Conservation (phyloP, 2,888 invertebrate species). For the Cremastobaeus sp. region DNA sequence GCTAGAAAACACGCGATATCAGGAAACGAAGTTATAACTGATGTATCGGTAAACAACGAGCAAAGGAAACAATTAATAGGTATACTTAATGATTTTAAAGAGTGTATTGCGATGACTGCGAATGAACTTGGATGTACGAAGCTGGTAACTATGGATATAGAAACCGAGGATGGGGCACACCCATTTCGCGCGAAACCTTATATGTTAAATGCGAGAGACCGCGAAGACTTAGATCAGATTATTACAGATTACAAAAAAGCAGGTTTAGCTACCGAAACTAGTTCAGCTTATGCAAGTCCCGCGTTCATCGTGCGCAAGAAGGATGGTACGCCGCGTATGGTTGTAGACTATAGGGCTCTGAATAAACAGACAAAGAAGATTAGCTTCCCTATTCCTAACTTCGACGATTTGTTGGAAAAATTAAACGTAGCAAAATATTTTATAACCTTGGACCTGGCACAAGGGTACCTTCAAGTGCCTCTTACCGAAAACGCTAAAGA, state of each 20-base stretch:
- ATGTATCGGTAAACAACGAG: too few relatives aligned
- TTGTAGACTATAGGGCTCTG: slow-evolving; percentile 13
- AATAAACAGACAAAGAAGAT: not conserved
- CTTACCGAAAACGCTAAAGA: not conserved
- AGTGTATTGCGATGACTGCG: too few relatives aligned
- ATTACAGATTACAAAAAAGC: not conserved
- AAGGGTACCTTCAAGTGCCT: slow-evolving; percentile 13
- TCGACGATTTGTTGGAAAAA: slow-evolving; percentile 2
- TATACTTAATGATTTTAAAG: too few relatives aligned
- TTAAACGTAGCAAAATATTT: slow-evolving; percentile 1
- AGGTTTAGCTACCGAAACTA: slow-evolving; percentile 4
- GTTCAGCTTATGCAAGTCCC: not conserved
- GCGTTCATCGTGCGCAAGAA: not conserved
- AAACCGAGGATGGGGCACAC: too few relatives aligned
- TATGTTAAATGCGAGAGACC: not conserved
- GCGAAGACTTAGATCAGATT: not conserved
- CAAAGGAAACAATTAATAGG: too few relatives aligned
- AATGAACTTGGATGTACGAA: too few relatives aligned
- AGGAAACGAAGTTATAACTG: too few relatives aligned
- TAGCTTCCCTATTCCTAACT: slow-evolving; percentile 12
- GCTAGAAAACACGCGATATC: too few relatives aligned
- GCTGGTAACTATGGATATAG: too few relatives aligned
- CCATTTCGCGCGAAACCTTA: slow-evolving; percentile 4
- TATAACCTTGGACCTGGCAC: slow-evolving; percentile 5
- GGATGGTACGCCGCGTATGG: not conserved